These are phyloP conservation scores for Drosophila neocordata DNA, from an alignment of 1,140 invertebrate species.

Conservation along the genomic window DNA sequence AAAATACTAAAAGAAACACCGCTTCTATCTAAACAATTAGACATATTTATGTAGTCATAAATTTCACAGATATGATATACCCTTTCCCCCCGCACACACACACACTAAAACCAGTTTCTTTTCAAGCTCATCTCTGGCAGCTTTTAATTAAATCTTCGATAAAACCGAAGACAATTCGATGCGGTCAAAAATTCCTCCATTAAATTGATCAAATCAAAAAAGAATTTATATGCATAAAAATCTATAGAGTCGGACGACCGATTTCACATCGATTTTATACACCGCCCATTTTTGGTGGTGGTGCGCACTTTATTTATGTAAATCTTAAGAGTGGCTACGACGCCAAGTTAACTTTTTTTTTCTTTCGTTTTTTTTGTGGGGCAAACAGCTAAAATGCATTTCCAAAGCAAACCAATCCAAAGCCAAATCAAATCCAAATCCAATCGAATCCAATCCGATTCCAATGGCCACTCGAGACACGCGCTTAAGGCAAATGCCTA, in stretches of 20 bases:
- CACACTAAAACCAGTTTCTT: conserved; percentile 40
- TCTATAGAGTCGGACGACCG: not conserved
- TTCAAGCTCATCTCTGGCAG: conserved; percentile 44
- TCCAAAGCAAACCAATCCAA: conserved; percentile 46
- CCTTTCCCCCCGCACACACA: conserved; percentile 12
- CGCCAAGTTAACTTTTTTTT: conserved; percentile 35
- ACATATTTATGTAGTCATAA: conserved; percentile 78
- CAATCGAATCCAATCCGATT: conserved; percentile 29
- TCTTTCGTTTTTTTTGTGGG: not conserved
- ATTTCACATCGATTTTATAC: conserved; percentile 45
- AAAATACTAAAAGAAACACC: conserved; percentile 30
- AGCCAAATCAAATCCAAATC: conserved; percentile 42
- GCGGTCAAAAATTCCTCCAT: conserved; percentile 51
- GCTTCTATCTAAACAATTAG: conserved; percentile 71
- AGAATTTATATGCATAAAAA: conserved; percentile 32
- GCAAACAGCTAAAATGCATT: conserved; percentile 72
- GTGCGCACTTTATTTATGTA: conserved; percentile 73
- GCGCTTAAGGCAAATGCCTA: conserved; percentile 56
- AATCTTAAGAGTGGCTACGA: conserved; percentile 49
- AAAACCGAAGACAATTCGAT: conserved; percentile 60
- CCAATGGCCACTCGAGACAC: conserved; percentile 41
- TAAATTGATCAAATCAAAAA: conserved; percentile 25
- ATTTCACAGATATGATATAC: conserved; percentile 64
- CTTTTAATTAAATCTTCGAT: conserved; percentile 73
- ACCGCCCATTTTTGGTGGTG: conserved; percentile 48